Conservation (phyloP, 2,797 vertebrate species). For the Spinibarbus caldwelli region DNA sequence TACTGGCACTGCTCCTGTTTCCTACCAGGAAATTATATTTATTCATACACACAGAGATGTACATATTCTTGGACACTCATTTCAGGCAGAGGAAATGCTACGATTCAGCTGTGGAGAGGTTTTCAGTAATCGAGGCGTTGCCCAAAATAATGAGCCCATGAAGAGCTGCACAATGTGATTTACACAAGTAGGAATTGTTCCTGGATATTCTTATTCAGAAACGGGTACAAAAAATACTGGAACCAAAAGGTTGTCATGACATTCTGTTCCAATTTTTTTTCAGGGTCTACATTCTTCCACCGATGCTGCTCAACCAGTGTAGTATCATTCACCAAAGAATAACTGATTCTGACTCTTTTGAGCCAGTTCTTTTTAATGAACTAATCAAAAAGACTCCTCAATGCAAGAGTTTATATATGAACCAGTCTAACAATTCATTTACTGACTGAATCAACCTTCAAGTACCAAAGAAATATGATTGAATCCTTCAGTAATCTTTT, state of each 20-base stretch:
- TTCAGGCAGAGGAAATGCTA: constrained; percentile 11
- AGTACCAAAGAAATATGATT: not conserved
- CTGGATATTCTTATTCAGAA: constrained; percentile 6
- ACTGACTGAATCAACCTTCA: not conserved
- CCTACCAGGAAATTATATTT: constrained; percentile 34
- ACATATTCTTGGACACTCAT: constrained; percentile 13
- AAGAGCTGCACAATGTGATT: constrained; percentile 2
- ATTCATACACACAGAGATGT: constrained; percentile 26
- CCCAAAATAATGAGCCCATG: constrained; percentile 16
- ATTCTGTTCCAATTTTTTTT: not conserved
- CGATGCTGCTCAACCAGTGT: not conserved
- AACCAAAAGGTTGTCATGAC: not conserved
- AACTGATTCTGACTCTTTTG: not conserved
- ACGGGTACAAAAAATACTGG: not conserved
- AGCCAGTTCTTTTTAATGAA: not conserved
- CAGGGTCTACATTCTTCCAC: not conserved
- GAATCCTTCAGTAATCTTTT: not conserved
- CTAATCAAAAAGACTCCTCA: not conserved
- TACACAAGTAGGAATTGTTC: constrained; percentile 12
- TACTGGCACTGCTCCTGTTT: constrained; percentile 21
- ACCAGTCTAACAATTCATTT: not conserved
- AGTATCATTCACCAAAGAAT: not conserved
- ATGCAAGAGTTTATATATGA: not conserved
- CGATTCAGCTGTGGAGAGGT: not conserved
- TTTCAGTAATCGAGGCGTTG: not conserved